phyloP scores from a whole-genome alignment of 2,797 vertebrate species.

The Pipistrellus pygmaeus region DNA sequence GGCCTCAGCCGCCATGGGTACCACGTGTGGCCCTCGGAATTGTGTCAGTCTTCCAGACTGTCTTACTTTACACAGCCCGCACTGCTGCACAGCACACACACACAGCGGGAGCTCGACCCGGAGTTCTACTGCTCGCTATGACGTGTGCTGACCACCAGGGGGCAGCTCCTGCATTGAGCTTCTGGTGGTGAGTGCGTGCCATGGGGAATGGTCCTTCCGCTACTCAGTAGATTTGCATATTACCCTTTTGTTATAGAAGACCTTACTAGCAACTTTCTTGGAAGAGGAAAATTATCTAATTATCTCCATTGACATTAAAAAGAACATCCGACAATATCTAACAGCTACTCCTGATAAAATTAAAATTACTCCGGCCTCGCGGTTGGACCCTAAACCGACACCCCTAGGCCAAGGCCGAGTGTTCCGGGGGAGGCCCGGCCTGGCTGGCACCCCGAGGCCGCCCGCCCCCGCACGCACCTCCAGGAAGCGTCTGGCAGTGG shows the following conservation, averaged over 20 bases:
- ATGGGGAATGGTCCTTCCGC: too few relatives aligned
- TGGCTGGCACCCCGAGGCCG: neutral
- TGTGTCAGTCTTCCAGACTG: fast-evolving
- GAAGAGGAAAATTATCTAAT: neutral
- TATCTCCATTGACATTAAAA: neutral
- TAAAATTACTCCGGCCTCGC: neutral
- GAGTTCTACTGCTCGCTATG: too few relatives aligned
- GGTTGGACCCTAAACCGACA: neutral
- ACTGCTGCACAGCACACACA: neutral
- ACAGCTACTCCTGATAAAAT: neutral
- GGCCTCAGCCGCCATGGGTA: fast-evolving
- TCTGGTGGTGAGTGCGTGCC: too few relatives aligned
- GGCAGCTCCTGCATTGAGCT: too few relatives aligned
- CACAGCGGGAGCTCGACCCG: too few relatives aligned
- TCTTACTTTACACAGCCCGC: fast-evolving
- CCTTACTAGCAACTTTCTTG: neutral
- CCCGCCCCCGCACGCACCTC: slow-evolving; percentile 17
- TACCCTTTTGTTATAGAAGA: too few relatives aligned
- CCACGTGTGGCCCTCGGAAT: neutral
- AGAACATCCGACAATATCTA: neutral
- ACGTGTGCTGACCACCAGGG: too few relatives aligned
- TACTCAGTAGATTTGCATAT: too few relatives aligned
- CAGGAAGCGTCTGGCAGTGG: slow-evolving; percentile 59
- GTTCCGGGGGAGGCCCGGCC: neutral
- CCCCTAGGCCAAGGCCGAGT: neutral